A percentile compares a stretch with the other conserved stretches of the same genome.
phyloP scores from a whole-genome alignment of 1,140 invertebrate species.

The Drosophila carrolli region DNA sequence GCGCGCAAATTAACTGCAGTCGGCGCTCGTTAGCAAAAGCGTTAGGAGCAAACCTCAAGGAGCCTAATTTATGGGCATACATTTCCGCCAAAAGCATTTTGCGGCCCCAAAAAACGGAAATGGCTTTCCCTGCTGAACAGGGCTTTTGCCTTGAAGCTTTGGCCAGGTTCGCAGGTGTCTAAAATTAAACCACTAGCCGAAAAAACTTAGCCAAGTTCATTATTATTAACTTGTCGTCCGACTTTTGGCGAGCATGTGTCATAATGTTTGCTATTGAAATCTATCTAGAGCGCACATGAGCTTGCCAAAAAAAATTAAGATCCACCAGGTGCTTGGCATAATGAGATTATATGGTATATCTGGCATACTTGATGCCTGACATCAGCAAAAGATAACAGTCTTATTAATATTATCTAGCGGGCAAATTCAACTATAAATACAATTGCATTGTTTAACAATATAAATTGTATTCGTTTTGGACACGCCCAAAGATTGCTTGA shows the following conservation, averaged over 20 bases:
- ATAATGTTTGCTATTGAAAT: constrained; percentile 71
- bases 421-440: neutral
- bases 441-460: neutral
- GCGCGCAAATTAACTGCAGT: constrained; percentile 26
- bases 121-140: constrained; percentile 22
- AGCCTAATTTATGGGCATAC: constrained; percentile 49
- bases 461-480: constrained; percentile 7
- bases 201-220: constrained; percentile 49
- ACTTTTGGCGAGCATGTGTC: constrained; percentile 32
- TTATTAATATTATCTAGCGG: constrained; percentile 4
- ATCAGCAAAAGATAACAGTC: constrained; percentile 44
- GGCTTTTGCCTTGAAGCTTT: constrained; percentile 41
- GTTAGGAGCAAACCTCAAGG: constrained; percentile 18
- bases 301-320: constrained; percentile 37
- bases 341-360: constrained; percentile 39
- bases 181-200: constrained; percentile 41
- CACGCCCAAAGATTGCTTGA: constrained; percentile 34
- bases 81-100: constrained; percentile 27
- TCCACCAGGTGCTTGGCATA: constrained; percentile 58
- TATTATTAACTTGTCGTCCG: constrained; percentile 60
- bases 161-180: constrained; percentile 15
- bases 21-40: constrained; percentile 33
- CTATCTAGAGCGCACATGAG: constrained; percentile 44
- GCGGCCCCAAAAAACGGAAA: constrained; percentile 24
- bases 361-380: constrained; percentile 67